Evolutionary conservation across 2,888 invertebrate genomes (phyloP).

Genomic region (Xanthia togata): DNA sequence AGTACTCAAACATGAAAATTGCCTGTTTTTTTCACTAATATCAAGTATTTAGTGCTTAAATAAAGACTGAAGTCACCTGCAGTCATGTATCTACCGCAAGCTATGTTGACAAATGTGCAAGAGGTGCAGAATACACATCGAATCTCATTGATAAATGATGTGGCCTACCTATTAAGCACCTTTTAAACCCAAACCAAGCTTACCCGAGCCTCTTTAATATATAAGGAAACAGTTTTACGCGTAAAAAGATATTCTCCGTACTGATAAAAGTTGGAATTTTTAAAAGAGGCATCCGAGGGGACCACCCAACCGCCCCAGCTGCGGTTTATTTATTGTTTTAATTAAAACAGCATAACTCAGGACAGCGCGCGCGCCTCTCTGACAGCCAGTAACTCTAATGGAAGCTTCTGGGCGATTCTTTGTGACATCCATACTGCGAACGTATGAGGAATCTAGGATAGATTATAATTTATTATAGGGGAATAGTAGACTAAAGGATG

Average conservation of each 20-base stretch:
- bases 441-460: slow-evolving; percentile 50
- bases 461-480: slow-evolving; percentile 22
- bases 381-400: slow-evolving; percentile 83
- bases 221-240: slow-evolving; percentile 65
- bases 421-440: slow-evolving; percentile 59
- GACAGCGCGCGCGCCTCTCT: slow-evolving; percentile 78
- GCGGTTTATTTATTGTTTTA: slow-evolving; percentile 87
- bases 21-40: too few relatives aligned
- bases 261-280: slow-evolving; percentile 82
- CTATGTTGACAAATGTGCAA: neutral
- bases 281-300: slow-evolving; percentile 77
- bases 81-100: neutral
- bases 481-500: neutral
- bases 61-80: neutral
- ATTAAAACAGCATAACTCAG: slow-evolving; percentile 88
- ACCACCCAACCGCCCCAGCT: slow-evolving; percentile 84
- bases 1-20: neutral
- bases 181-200: slow-evolving; percentile 30
- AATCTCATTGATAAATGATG: slow-evolving; percentile 31
- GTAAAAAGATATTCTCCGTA: slow-evolving; percentile 74
- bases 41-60: neutral
- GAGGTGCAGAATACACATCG: neutral
- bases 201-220: slow-evolving; percentile 33
- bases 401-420: slow-evolving; percentile 78
- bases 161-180: slow-evolving; percentile 7